A percentile compares a stretch with the other conserved stretches of the same genome.
Evolutionary conservation across 2,888 invertebrate species (phyloP).

Genomic region (Aphodius granarius): DNA sequence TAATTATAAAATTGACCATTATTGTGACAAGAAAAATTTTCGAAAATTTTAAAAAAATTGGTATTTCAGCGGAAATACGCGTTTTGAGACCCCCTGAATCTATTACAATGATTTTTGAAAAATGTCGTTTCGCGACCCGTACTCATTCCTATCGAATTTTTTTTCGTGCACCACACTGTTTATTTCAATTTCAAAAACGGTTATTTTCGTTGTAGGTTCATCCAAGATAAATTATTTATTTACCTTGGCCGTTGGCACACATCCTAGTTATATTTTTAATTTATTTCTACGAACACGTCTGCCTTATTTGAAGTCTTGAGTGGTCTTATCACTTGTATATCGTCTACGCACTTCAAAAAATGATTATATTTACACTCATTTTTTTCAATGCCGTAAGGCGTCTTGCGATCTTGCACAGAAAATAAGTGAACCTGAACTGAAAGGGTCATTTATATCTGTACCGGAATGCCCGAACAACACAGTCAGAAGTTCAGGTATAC

Average conservation of each 20-base stretch:
- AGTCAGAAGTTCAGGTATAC: not conserved
- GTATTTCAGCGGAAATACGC: too few relatives aligned
- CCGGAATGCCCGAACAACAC: not conserved
- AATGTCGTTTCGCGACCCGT: too few relatives aligned
- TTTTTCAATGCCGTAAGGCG: not conserved
- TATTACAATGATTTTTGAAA: too few relatives aligned
- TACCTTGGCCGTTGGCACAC: not conserved
- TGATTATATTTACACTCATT: not conserved
- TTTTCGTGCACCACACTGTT: not conserved
- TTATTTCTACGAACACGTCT: not conserved
- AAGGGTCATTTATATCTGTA: not conserved
- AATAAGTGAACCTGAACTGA: not conserved
- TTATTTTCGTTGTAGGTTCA: not conserved
- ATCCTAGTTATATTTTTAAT: not conserved
- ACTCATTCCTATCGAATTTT: too few relatives aligned
- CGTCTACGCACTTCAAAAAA: not conserved
- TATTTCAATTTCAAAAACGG: not conserved
- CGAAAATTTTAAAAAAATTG: too few relatives aligned
- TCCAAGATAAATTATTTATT: not conserved
- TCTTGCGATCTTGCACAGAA: not conserved
- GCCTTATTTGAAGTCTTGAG: not conserved
- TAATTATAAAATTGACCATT: too few relatives aligned
- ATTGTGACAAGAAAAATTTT: too few relatives aligned
- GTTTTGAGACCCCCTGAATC: too few relatives aligned
- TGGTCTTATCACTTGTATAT: not conserved